These are phyloP conservation scores for Cyphotilapia sp. DNA, from an alignment of 2,113 vertebrate genomes.

Conservation along the genomic window DNA sequence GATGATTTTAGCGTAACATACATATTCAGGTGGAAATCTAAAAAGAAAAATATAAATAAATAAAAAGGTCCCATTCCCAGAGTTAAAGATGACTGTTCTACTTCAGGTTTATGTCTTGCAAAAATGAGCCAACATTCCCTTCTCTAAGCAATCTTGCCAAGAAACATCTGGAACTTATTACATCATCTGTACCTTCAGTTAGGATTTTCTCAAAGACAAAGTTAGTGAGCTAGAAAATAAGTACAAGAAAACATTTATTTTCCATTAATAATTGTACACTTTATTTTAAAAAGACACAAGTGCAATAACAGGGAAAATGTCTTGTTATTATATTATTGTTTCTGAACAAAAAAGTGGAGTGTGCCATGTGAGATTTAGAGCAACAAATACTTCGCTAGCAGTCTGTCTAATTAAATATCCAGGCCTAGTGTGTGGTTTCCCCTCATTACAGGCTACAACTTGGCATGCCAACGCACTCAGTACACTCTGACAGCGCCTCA, in stretches of 20 bases:
- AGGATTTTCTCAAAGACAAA: neutral
- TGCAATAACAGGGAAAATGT: neutral
- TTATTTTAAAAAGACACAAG: neutral
- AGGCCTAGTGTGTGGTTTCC: neutral
- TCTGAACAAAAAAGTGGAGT: neutral
- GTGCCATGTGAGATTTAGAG: neutral
- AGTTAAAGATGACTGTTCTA: neutral
- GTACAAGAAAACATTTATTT: neutral
- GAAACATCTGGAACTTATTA: neutral
- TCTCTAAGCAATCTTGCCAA: neutral
- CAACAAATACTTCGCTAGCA: accelerated
- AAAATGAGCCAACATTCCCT: neutral
- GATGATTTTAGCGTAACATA: neutral
- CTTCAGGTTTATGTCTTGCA: neutral
- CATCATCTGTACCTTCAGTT: neutral
- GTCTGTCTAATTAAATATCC: neutral
- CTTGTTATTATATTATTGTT: neutral
- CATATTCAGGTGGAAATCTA: neutral
- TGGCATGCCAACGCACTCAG: neutral
- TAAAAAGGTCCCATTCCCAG: neutral
- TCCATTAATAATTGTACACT: neutral
- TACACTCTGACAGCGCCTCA: neutral
- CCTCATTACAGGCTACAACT: neutral
- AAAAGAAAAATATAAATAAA: neutral
- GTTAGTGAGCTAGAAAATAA: neutral